Conservation (phyloP, 2,113 vertebrate genomes). For the Stegastes partitus region DNA sequence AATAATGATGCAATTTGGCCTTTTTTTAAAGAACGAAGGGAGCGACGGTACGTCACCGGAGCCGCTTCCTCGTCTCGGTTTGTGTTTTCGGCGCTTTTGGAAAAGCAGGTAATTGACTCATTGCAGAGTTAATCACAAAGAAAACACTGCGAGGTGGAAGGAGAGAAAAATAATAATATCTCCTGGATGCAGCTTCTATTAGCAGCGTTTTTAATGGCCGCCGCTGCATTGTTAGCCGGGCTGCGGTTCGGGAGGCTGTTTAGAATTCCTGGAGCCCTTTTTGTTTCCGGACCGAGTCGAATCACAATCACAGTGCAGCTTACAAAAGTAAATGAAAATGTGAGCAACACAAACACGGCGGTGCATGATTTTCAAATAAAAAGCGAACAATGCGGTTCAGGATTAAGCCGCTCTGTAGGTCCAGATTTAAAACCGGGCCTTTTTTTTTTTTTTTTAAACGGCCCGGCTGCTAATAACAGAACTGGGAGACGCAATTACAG, state of each 20-base stretch:
- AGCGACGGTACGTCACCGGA: background rate
- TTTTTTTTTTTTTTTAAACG: too few species aligned
- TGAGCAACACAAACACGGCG: conserved; percentile 28
- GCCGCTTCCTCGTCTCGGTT: background rate
- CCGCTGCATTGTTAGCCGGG: conserved; percentile 52
- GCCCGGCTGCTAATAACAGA: background rate
- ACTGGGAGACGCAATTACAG: background rate
- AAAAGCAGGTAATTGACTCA: background rate
- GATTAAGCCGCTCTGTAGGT: background rate
- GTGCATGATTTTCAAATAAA: conserved; percentile 14
- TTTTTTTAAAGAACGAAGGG: background rate
- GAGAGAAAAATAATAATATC: background rate
- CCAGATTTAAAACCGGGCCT: background rate
- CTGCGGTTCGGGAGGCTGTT: conserved; percentile 63
- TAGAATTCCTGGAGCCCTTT: conserved; percentile 70
- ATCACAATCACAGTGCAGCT: conserved; percentile 48
- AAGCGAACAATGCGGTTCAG: background rate
- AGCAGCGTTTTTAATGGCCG: conserved; percentile 12
- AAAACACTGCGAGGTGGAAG: conserved; percentile 1
- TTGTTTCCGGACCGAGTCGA: conserved; percentile 60
- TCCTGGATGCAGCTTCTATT: background rate
- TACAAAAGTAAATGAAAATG: conserved; percentile 34
- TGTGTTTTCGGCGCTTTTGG: background rate
- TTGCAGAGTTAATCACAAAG: conserved; percentile 13
- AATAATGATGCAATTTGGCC: background rate